Evolutionary conservation across 2,888 invertebrate species (phyloP), one percentile per base, ranked within the genome.

Genomic region (Desoria tigrina): DNA sequence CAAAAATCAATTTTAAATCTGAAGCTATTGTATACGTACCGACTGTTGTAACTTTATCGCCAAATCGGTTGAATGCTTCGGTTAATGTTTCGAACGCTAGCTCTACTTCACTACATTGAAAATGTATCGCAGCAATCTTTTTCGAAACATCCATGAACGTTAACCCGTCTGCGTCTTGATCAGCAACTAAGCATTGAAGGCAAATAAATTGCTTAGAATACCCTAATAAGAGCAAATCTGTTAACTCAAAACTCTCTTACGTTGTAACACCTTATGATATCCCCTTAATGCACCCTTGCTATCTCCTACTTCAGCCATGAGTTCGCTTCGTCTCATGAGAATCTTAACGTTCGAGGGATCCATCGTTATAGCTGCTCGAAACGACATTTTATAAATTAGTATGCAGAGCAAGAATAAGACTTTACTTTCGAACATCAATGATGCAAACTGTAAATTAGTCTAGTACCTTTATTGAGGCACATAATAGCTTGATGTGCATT

Each of bases 401-500:
- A 49, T 21, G 32, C 32, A 32, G 4, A 9, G 32, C 32, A 32
- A 7, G 11, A 32, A 7, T 32, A 32, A 11, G 6, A 11, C 32
- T 32, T n/a, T n/a, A n/a, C n/a, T n/a, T n/a, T n/a, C n/a, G 32
- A 32, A 32, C 32, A 11, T 32, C 32, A 32, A 32, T 4, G 32
- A n/a, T n/a, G n/a, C n/a, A n/a, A n/a, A n/a, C n/a, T n/a, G 16
- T 45, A 42, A 16, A 32, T 50, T 9, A 37, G 28, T 37, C 21
- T 24, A 51, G 26, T 56, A 81, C 81, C 81, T 81, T 89, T 88
- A 1, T 88, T 86, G 76, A 90, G 92, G 79, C 92, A 94, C 58
- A 87, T 85, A 74, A 92, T 86, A 28, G 94, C 94, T 80, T 92
- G 90, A 72, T 85, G 86, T 6, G 86, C 79, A 78, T 94, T 88